Conservation (phyloP, 2,113 vertebrate genomes). For the Microtus pennsylvanicus region DNA sequence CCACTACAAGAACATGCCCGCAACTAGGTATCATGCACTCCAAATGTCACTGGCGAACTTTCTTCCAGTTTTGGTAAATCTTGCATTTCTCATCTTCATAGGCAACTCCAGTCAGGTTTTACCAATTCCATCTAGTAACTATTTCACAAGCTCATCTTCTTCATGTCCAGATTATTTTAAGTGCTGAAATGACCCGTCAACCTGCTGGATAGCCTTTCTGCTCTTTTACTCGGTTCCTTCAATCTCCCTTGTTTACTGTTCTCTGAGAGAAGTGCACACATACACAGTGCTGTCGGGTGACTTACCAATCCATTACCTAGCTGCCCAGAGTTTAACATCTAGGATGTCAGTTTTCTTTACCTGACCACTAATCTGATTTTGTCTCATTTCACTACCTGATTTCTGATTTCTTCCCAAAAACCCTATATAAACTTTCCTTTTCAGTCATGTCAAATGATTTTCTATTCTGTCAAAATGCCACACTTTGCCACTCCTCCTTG, state of each 20-base stretch:
- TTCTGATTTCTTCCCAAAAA: not conserved
- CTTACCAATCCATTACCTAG: not conserved
- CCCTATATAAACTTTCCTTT: not conserved
- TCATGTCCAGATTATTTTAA: not conserved
- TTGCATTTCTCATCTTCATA: not conserved
- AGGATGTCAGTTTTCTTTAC: not conserved
- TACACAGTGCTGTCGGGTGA: not conserved
- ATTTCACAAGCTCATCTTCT: not conserved
- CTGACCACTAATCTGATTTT: conserved; percentile 5
- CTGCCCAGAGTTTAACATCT: not conserved
- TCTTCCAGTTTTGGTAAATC: not conserved
- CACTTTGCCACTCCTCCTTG: not conserved
- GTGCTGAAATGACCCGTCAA: conserved; percentile 7
- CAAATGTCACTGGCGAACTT: conserved; percentile 1
- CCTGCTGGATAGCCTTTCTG: conserved; percentile 6
- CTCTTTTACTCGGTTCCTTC: conserved; percentile 3
- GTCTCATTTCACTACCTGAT: too few species aligned
- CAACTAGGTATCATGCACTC: not conserved
- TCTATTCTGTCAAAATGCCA: not conserved
- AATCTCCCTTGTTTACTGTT: not conserved
- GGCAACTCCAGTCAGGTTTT: not conserved
- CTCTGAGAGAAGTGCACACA: not conserved
- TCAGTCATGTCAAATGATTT: not conserved
- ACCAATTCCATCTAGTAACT: conserved; percentile 31
- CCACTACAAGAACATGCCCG: not conserved